Evolutionary conservation across 2,797 vertebrate genomes (phyloP).

Genomic region (Heterohyrax brucei): DNA sequence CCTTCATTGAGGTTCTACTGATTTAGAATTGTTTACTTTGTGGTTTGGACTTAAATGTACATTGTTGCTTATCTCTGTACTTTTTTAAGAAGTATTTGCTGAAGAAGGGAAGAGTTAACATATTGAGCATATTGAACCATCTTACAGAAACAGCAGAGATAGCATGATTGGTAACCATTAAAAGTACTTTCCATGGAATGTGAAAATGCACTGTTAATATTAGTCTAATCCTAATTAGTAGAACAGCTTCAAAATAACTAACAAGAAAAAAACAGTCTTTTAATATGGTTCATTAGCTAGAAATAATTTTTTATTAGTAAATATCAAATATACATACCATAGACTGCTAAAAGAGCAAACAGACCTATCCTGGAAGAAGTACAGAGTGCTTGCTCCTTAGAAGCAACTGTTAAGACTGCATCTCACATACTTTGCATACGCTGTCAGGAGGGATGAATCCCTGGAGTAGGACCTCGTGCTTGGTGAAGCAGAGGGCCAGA

Average conservation of each 20-base stretch:
- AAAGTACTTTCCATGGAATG: neutral
- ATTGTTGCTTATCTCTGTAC: neutral
- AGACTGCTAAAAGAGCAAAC: no score
- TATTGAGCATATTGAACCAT: neutral
- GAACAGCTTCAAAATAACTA: conserved; percentile 34
- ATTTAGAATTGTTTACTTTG: neutral
- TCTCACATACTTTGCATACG: no score
- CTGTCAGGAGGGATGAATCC: no score
- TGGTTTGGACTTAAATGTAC: neutral
- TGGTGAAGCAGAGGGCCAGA: no score
- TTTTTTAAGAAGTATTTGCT: conserved; percentile 47
- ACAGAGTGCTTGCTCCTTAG: no score
- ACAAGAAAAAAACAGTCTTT: neutral
- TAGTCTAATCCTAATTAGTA: neutral
- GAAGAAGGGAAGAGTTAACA: neutral
- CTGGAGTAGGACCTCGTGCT: no score
- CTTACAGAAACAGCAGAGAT: neutral
- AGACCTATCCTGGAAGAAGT: no score
- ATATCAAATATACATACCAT: no score
- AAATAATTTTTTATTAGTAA: neutral
- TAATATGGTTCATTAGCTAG: conserved; percentile 15
- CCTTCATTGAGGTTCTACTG: conserved; percentile 36
- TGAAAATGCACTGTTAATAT: neutral
- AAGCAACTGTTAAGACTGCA: no score
- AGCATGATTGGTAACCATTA: neutral